A percentile compares a stretch with the other conserved stretches of the same genome.
Conservation (phyloP, 2,888 invertebrate species). For the Nymphalis urticae region DNA sequence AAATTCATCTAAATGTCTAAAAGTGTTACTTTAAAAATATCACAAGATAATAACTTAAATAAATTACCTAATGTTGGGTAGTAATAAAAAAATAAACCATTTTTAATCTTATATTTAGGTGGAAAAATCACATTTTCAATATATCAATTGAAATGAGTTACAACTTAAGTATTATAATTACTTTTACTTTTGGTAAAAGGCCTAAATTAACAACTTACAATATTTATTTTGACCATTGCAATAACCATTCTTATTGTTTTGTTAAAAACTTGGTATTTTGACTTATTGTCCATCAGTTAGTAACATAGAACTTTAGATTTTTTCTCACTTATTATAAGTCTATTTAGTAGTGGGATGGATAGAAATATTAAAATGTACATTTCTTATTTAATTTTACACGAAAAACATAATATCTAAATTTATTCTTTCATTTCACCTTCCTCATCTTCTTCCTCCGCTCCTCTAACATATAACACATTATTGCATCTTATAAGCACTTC, state of each 20-base stretch:
- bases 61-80: neutral
- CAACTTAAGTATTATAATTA: slow-evolving; percentile 13
- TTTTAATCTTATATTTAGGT: slow-evolving; percentile 34
- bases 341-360: too few species aligned
- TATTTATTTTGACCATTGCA: neutral
- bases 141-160: slow-evolving; percentile 5
- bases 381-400: neutral
- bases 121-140: slow-evolving; percentile 25
- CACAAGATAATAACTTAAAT: neutral
- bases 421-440: slow-evolving; percentile 97
- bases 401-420: neutral
- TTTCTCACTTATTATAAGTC: too few species aligned
- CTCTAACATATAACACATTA: slow-evolving; percentile 96
- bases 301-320: too few species aligned
- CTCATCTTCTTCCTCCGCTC: slow-evolving; percentile 97
- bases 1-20: too few species aligned
- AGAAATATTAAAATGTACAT: too few species aligned
- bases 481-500: slow-evolving; percentile 99
- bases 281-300: too few species aligned
- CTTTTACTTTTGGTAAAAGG: neutral
- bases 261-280: neutral
- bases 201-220: slow-evolving; percentile 10
- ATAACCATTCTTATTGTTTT: neutral
- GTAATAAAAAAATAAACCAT: slow-evolving; percentile 15
- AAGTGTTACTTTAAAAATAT: too few species aligned